A percentile compares a stretch with the other conserved stretches of the same genome.
Evolutionary conservation across 2,888 invertebrate species (phyloP).

Genomic region (Hydrotaea diabolus): DNA sequence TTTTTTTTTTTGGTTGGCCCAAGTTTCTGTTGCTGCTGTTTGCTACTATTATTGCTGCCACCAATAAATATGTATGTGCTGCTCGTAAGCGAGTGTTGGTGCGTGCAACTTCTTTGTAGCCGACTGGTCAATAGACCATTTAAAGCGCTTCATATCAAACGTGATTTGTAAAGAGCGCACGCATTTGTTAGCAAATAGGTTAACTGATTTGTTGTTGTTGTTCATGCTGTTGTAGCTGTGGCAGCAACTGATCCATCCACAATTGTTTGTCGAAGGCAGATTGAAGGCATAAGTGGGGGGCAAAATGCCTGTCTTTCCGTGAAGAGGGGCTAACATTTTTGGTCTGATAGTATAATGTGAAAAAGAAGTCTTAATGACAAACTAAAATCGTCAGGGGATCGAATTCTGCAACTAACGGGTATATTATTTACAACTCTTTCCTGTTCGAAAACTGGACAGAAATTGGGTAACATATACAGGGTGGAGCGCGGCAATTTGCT

Average conservation of each 20-base stretch:
- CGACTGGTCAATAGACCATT: slow-evolving; percentile 31
- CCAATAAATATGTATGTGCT: slow-evolving; percentile 20
- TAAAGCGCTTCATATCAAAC: slow-evolving; percentile 58
- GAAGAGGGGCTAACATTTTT: not conserved
- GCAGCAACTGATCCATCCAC: not conserved
- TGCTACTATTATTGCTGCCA: slow-evolving; percentile 7
- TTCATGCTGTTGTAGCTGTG: not conserved
- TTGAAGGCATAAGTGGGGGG: not conserved
- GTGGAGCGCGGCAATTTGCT: too few species aligned
- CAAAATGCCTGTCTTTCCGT: not conserved
- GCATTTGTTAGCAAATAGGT: slow-evolving; percentile 63
- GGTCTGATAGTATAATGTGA: not conserved
- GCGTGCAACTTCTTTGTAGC: not conserved
- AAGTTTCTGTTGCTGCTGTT: not conserved
- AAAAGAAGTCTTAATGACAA: too few species aligned
- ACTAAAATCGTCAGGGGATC: too few species aligned
- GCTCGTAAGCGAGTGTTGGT: not conserved
- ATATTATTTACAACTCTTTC: too few species aligned
- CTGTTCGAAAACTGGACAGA: too few species aligned
- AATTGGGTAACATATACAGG: too few species aligned
- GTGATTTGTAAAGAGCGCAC: slow-evolving; percentile 56
- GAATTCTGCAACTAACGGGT: too few species aligned
- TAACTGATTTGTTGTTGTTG: slow-evolving; percentile 47
- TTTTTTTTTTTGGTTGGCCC: too few species aligned
- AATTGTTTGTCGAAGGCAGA: not conserved